Evolutionary conservation across 2,888 invertebrate species (phyloP).

Genomic region (Scaptomyza flava): DNA sequence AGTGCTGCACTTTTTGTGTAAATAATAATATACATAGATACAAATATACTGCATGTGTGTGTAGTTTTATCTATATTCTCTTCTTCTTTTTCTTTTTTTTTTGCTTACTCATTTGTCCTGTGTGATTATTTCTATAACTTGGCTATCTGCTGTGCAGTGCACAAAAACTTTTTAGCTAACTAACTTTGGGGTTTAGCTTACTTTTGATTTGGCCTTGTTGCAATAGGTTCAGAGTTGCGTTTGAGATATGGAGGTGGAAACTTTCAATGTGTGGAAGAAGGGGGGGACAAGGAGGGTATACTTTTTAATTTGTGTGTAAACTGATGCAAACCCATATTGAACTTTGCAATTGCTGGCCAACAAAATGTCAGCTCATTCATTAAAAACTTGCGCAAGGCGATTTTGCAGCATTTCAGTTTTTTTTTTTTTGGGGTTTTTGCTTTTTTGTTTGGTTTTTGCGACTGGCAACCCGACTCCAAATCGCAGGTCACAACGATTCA

Average conservation of each 20-base stretch:
- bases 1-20: conserved; percentile 2
- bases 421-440: conserved; percentile 6
- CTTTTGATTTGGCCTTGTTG: conserved; percentile 41
- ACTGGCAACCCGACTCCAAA: conserved; percentile 50
- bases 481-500: conserved; percentile 26
- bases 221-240: neutral
- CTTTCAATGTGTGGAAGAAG: too few species aligned
- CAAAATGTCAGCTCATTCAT: conserved; percentile 76
- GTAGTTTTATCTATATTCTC: neutral
- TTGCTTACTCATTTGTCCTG: conserved; percentile 19
- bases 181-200: conserved; percentile 45
- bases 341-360: conserved; percentile 60
- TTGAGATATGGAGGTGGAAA: neutral
- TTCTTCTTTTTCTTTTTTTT: neutral
- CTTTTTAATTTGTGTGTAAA: conserved; percentile 74
- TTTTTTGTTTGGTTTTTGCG: neutral
- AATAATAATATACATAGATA: conserved; percentile 1
- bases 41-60: conserved; percentile 3
- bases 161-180: conserved; percentile 38
- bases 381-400: conserved; percentile 66
- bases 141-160: conserved; percentile 19
- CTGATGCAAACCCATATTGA: conserved; percentile 75
- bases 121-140: conserved; percentile 33
- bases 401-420: conserved; percentile 9
- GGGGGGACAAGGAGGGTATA: conserved; percentile 1